Base-by-base conservation (phyloP, 2,888 invertebrate genomes). In the Actias luna region DNA sequence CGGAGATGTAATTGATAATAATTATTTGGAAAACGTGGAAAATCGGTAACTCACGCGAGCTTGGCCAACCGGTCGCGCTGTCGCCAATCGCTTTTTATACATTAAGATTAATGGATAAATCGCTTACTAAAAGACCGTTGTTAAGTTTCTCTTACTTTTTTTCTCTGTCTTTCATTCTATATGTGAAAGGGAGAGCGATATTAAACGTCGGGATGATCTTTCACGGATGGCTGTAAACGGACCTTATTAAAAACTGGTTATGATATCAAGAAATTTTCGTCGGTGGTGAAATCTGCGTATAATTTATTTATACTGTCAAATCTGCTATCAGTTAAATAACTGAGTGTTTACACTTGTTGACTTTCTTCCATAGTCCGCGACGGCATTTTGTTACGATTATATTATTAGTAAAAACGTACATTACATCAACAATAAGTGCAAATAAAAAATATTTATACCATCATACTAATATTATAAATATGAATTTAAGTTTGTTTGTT, bases 11-110 rank as follows among this genome's bases (percentile, higher is more conserved):
- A 69, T 72, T 75, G 70, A 67, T 63, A 72, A 69, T 79, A 82
- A 83, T 82, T 80, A 80, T 82, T 80, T 79, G 77, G 82, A 83
- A 84, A 83, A 82, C 78, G 77, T 76, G 67, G 75, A 77, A 76
- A 80, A 81, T 76, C 74, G 71, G 72, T 67, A 71, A 64, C 58
- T 63, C 77, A 77, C 72, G 76, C 76, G 29, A 55, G 55, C n/a
- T 55, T 70, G 75, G 64, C 66, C 61, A 70, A 65, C 65, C 63
- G 66, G 66, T 64, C 29, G 27, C 68, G 73, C 77, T 82, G 78
- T 75, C 77, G 69, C 71, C 61, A 36, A 64, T 64, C 69, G 63
- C 69, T 68, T 67, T 65, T 67, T 65, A 63, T 64, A 52, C 42
- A 59, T 59, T 42, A 39, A 59, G 27, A 42, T 59, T 42, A 59